Evolutionary conservation across 2,888 invertebrate genomes (phyloP).

Genomic region (Teinopalpus imperialis): DNA sequence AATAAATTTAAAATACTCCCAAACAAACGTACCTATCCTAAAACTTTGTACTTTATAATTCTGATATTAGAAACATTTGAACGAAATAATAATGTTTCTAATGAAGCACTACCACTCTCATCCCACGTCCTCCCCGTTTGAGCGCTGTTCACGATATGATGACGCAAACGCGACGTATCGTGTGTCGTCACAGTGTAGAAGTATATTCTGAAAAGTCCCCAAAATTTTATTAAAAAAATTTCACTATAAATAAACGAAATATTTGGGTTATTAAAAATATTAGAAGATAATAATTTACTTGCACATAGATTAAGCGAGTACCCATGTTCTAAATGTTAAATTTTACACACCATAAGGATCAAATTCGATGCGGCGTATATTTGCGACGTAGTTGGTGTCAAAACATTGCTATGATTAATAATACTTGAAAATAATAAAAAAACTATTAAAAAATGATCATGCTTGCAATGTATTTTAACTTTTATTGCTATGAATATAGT

Average conservation of each 20-base stretch:
- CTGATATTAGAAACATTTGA: conserved; percentile 75
- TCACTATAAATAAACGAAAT: not conserved
- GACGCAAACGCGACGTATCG: conserved; percentile 68
- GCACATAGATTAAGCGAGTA: not conserved
- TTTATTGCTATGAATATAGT: too few species aligned
- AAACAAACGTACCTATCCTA: conserved; percentile 72
- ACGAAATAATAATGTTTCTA: conserved; percentile 61
- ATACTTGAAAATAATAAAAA: too few species aligned
- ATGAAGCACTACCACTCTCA: conserved; percentile 50
- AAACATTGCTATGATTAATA: too few species aligned
- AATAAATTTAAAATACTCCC: too few species aligned
- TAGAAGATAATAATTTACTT: not conserved
- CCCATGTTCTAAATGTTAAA: too few species aligned
- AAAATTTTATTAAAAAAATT: conserved; percentile 36
- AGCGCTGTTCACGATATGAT: conserved; percentile 68
- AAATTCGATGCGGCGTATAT: not conserved
- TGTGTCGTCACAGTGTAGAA: conserved; percentile 63
- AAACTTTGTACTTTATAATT: conserved; percentile 75
- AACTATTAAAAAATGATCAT: too few species aligned
- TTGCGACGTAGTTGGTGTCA: conserved; percentile 25
- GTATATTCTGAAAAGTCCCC: conserved; percentile 45
- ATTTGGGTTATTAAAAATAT: too few species aligned
- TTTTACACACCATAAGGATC: too few species aligned
- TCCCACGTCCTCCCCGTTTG: conserved; percentile 72
- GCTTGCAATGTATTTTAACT: too few species aligned